A percentile compares a stretch with the other conserved stretches of the same genome.
These are phyloP conservation scores for Melipona quadrifasciata DNA, from an alignment of 1,140 invertebrate species.

Conservation along the genomic window DNA sequence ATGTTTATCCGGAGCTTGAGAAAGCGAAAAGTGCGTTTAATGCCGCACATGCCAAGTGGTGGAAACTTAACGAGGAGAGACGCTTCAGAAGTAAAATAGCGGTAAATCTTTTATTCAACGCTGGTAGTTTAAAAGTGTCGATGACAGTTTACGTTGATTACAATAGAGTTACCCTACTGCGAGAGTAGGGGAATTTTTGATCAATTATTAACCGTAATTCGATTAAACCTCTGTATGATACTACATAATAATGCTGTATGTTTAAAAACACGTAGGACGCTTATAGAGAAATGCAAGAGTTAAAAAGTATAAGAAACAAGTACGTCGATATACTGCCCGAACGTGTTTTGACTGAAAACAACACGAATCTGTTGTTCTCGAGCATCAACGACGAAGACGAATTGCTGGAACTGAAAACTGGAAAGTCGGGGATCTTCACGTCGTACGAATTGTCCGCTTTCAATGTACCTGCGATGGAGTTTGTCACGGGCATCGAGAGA, in stretches of 20 bases:
- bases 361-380: slow-evolving; percentile 64
- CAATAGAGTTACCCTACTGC: background rate
- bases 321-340: slow-evolving; percentile 56
- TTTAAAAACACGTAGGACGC: slow-evolving; percentile 23
- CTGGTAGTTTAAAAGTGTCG: background rate
- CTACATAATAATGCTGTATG: no score
- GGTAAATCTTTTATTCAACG: slow-evolving; percentile 37
- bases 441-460: slow-evolving; percentile 63
- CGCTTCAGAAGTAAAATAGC: slow-evolving; percentile 21
- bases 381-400: slow-evolving; percentile 68
- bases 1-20: slow-evolving; percentile 64
- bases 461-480: slow-evolving; percentile 60
- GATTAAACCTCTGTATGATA: no score
- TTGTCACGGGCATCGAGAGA: slow-evolving; percentile 52
- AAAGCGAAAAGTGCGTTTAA: slow-evolving; percentile 38
- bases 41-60: slow-evolving; percentile 35
- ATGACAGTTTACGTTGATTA: background rate
- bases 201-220: no score
- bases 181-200: no score
- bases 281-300: slow-evolving; percentile 19
- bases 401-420: slow-evolving; percentile 54
- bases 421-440: slow-evolving; percentile 68
- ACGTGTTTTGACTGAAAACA: slow-evolving; percentile 54
- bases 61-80: slow-evolving; percentile 50
- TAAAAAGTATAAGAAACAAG: slow-evolving; percentile 26